These are phyloP conservation scores for Oryctes rhinoceros DNA, from an alignment of 1,140 invertebrate species.

Conservation along the genomic window DNA sequence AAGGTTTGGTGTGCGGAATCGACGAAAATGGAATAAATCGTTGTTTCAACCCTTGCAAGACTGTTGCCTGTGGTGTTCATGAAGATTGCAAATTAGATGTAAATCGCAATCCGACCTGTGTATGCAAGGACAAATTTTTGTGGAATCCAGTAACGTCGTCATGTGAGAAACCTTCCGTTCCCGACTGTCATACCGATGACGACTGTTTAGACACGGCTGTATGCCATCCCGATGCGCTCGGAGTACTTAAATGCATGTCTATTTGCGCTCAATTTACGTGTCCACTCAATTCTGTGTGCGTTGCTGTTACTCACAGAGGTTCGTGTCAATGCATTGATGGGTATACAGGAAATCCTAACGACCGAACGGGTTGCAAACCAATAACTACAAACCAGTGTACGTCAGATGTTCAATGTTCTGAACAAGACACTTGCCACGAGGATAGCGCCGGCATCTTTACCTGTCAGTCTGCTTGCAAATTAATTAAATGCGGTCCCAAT, in stretches of 20 bases:
- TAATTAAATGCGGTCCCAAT: slow-evolving; percentile 80
- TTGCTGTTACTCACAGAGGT: slow-evolving; percentile 76
- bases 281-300: slow-evolving; percentile 81
- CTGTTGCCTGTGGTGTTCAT: slow-evolving; percentile 80
- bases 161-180: slow-evolving; percentile 86
- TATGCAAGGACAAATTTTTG: slow-evolving; percentile 77
- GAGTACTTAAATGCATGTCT: slow-evolving; percentile 81
- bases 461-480: slow-evolving; percentile 81
- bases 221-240: slow-evolving; percentile 83
- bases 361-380: slow-evolving; percentile 82
- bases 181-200: slow-evolving; percentile 76
- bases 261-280: slow-evolving; percentile 84
- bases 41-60: slow-evolving; percentile 81
- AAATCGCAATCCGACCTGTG: slow-evolving; percentile 74
- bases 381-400: slow-evolving; percentile 76
- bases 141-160: slow-evolving; percentile 83
- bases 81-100: slow-evolving; percentile 78
- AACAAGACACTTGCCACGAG: slow-evolving; percentile 77
- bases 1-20: slow-evolving; percentile 69
- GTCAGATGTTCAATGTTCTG: slow-evolving; percentile 82
- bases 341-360: slow-evolving; percentile 87
- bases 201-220: slow-evolving; percentile 76
- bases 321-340: slow-evolving; percentile 82
- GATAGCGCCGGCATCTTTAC: slow-evolving; percentile 52
- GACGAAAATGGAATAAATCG: slow-evolving; percentile 68